Conservation (phyloP, 2,797 vertebrate genomes). For the Phataginus tricuspis region DNA sequence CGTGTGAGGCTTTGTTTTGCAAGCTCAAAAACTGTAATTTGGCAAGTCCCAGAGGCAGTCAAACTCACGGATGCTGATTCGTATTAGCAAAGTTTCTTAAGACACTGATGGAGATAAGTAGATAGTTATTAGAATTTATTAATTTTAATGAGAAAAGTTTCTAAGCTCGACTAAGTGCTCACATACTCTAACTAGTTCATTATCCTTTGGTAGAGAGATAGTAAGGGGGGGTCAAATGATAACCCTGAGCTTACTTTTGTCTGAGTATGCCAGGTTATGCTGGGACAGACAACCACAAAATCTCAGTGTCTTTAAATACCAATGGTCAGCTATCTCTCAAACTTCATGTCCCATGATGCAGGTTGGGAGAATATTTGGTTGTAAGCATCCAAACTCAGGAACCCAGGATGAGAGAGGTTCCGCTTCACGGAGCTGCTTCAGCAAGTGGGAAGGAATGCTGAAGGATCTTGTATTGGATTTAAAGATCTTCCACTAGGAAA, state of each 20-base stretch:
- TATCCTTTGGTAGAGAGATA: background rate
- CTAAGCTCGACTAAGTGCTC: background rate
- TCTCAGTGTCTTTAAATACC: background rate
- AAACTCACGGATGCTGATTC: background rate
- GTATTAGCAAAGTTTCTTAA: slow-evolving; percentile 49
- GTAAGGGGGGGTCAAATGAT: background rate
- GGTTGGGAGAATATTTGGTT: background rate
- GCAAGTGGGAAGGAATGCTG: background rate
- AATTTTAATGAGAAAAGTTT: slow-evolving; percentile 25
- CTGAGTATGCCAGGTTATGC: background rate
- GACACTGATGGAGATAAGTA: slow-evolving; percentile 31
- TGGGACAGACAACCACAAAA: background rate
- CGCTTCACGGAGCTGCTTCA: background rate
- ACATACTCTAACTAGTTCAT: background rate
- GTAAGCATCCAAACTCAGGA: background rate
- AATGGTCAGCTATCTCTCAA: background rate
- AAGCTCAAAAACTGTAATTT: background rate
- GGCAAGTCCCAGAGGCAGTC: background rate
- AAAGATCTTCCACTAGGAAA: background rate
- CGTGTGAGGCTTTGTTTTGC: background rate
- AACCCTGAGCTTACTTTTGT: background rate
- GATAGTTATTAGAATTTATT: background rate
- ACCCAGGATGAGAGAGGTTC: background rate
- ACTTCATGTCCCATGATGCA: background rate
- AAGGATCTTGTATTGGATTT: background rate